Base-by-base conservation (phyloP, 1,140 invertebrate genomes). In the Arion vulgaris region DNA sequence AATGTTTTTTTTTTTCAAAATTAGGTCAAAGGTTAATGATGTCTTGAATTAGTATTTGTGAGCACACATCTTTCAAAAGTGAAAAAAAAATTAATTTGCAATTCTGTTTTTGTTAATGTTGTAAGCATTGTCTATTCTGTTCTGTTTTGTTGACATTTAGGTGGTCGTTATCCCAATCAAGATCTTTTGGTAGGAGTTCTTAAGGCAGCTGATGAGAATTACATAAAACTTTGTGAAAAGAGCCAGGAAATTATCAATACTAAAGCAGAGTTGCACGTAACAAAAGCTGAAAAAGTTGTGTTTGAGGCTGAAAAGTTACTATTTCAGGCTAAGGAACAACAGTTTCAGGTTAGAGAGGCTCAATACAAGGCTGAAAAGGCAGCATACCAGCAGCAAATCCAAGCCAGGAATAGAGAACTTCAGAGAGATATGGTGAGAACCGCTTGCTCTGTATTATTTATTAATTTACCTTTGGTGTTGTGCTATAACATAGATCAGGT, bases 121-220 rank as follows among this genome's bases (percentile, higher is more conserved):
- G 1, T 57, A 57, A 57, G 53, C 53, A 57, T 57, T 23, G 41
- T 7, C 15, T 15, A 11, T 66, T 66, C 19, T 32, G 28, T 66
- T 66, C 28, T 32, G n/a, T 32, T 28, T 32, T 66, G 4, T 66
- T 66, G n/a, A 17, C 36, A 28, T 53, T 75, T 41, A 80, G 78
- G 66, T 80, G 84, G 84, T 39, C 69, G 39, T 13, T 85, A 83
- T 66, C 84, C 84, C 23, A 85, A 82, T n/a, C 77, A 72, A 41
- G 72, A 74, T 23, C 57, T 85, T 4, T 68, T 85, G 72, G 39
- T 83, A 28, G 84, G 84, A 80, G 49, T 45, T 23, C 81, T 85
- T 36, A 80, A 69, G 78, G 84, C 84, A 45, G 73, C 84, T 23
- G 84, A 85, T 53, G 81, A 68, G 28, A 83, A 83, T 41, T 83